Base-by-base conservation (phyloP, 2,113 vertebrate species). In the Melanotaenia duboulayi region DNA sequence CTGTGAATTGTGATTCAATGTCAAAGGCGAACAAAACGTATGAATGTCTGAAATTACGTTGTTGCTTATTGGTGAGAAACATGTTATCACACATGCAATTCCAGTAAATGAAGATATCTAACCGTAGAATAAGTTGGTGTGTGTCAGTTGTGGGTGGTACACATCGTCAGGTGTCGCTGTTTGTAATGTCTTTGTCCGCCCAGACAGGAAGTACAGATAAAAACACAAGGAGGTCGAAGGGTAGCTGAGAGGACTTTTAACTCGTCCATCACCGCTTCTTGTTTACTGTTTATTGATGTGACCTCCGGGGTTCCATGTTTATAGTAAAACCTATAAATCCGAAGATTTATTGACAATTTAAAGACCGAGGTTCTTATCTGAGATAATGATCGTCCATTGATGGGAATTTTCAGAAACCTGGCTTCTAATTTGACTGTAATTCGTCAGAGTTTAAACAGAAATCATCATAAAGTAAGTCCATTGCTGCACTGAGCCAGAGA, bases 121-220 rank as follows among this genome's bases (percentile, higher is more conserved):
- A 14, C 3, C 2, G 12, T 44, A 1, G 14, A 44, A 44, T 17
- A 28, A 28, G 28, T 3, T 28, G 28, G 28, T 28, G 28, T 28
- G 28, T 28, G 3, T n/a, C n/a, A n/a, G n/a, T 28, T 28, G 28
- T 28, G 28, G 28, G 28, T 6, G 28, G 28, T 28, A 28, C 28
- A 6, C 6, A 28, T 28, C 28, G 11, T 44, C 37, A 54, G 40
- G 10, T 19, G 35, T 61, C 76, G 56, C 40, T 19, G 71, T 39
- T 55, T 42, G 40, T 11, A 24, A 46, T 32, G 7, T 56, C 16
- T 76, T 5, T 65, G 82, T 40, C 77, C 87, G 75, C 89, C 87
- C 76, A 84, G 0, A 54, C 78, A 71, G 90, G 89, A 92, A 91
- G 83, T 82, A 19, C 16, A 52, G 75, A 66, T 48, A 11, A 65